Percentiles rank a stretch among this genome's conserved stretches.
phyloP scores from a whole-genome alignment of 2,888 invertebrate genomes.

The Ormyrus thymus region DNA sequence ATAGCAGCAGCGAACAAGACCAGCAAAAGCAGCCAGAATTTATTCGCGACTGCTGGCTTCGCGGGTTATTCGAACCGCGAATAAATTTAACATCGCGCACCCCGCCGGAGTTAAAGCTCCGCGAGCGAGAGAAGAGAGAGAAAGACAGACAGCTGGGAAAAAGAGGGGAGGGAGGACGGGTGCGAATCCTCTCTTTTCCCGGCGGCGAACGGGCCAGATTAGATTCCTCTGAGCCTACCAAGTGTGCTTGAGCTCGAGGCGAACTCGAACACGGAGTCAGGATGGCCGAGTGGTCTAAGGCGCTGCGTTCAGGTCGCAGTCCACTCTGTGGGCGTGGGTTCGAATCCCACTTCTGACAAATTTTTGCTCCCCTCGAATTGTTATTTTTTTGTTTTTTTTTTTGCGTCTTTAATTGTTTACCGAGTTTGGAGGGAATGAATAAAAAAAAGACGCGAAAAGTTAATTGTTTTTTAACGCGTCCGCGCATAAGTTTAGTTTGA shows the following conservation, averaged over 20 bases:
- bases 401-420: not conserved
- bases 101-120: not conserved
- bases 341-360: constrained; percentile 88
- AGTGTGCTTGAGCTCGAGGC: not conserved
- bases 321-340: constrained; percentile 89
- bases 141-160: not conserved
- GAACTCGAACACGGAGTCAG: constrained; percentile 76
- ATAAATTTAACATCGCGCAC: constrained; percentile 38
- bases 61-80: constrained; percentile 37
- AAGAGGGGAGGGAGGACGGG: not conserved
- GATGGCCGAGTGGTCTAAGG: constrained; percentile 95
- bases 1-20: constrained; percentile 8
- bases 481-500: not conserved
- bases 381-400: constrained; percentile 11
- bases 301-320: constrained; percentile 88
- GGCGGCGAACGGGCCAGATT: not conserved
- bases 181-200: not conserved
- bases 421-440: not conserved
- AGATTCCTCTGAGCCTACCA: not conserved
- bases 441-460: no score
- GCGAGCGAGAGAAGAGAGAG: not conserved
- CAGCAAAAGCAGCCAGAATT: constrained; percentile 24
- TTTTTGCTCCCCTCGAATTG: constrained; percentile 55
- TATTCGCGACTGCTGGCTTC: constrained; percentile 16
- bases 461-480: not conserved